Evolutionary conservation across 2,797 vertebrate species (phyloP), one percentile per base, ranked within the genome.

Genomic region (Artibeus lituratus): DNA sequence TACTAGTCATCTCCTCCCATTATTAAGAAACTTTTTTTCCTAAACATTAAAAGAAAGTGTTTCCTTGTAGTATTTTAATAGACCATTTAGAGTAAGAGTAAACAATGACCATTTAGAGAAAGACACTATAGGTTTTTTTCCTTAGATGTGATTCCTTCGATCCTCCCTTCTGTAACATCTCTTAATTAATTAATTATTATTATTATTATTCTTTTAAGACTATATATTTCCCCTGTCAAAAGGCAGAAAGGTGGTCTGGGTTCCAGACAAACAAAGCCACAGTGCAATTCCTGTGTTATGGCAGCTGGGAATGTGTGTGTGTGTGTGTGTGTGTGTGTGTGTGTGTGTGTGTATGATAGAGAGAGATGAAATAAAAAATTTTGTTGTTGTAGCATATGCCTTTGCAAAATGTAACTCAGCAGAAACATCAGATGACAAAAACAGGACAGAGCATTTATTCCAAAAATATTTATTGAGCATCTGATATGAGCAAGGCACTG

Each of bases 201-300:
- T 24, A 47, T 65, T 80, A 87, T 76, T 51, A 93, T 76, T 77
- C n/a, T 81, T 87, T 82, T 67, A 93, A 81, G 19, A 39, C 32
- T 80, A 83, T 88, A 29, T 74, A 70, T 57, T 91, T 95, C 77
- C 77, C 29, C n/a, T 94, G 12, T 76, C 76, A 87, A 72, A 67
- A 35, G 1, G 0, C 12, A 78, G 69, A 81, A 80, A 89, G 78
- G 83, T 85, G 18, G 92, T 59, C 37, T 70, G 47, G 4, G 19
- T 32, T 59, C 35, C 70, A 74, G 86, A 76, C 32, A 82, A 70
- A 72, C 3, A 85, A 87, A 94, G 15, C n/a, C 37, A 44, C 5
- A 57, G 9, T 35, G 59, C 24, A 92, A 88, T 86, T 85, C 12
- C 78, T 86, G 26, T 37, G 26, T 69, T 35, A 65, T 39, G 73